These are phyloP conservation scores for Cephalotes varians DNA, from an alignment of 2,888 invertebrate species.

Conservation along the genomic window DNA sequence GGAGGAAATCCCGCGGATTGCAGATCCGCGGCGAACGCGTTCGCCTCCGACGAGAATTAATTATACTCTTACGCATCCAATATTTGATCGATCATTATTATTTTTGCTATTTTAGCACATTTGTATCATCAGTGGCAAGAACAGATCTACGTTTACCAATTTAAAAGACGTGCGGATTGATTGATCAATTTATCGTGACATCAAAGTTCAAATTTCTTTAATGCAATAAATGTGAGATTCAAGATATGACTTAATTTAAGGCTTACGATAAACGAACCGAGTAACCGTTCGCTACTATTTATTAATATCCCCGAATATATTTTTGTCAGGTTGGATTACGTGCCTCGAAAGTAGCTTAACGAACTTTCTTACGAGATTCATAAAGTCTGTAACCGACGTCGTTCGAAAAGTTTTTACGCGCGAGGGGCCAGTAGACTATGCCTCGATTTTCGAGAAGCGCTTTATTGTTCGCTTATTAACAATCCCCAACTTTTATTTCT, in stretches of 20 bases:
- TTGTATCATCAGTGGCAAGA: background rate
- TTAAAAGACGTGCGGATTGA: background rate
- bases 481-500: constrained; percentile 2
- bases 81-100: background rate
- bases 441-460: constrained; percentile 37
- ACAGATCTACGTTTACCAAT: background rate
- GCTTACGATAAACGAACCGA: too few relatives aligned
- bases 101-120: background rate
- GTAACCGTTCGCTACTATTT: constrained; percentile 4
- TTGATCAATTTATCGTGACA: background rate
- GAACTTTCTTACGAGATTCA: constrained; percentile 57
- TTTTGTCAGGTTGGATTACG: constrained; percentile 33
- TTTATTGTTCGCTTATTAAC: constrained; percentile 53
- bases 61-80: background rate
- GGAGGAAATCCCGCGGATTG: background rate
- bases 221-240: background rate
- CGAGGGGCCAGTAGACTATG: background rate
- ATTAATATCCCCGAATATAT: constrained; percentile 31
- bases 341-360: constrained; percentile 24
- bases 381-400: constrained; percentile 43
- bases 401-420: constrained; percentile 46
- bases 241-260: background rate
- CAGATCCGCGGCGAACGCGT: background rate
- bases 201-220: background rate
- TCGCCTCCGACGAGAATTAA: background rate